phyloP scores from a whole-genome alignment of 2,113 vertebrate species.

The Neofelis nebulosa region DNA sequence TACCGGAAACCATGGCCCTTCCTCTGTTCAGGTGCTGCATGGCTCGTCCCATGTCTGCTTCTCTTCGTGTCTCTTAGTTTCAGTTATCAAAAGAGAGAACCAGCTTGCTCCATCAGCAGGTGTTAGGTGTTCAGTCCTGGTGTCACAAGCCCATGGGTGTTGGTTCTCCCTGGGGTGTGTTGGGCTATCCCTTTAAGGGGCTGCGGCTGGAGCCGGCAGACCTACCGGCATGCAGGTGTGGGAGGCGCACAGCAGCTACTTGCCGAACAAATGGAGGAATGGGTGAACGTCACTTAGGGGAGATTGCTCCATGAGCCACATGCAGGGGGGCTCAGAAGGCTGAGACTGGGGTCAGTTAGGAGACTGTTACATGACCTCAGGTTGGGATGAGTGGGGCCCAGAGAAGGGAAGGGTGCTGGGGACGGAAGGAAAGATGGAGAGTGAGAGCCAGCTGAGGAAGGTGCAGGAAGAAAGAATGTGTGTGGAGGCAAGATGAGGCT shows the following conservation, averaged over 20 bases:
- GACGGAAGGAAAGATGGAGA: neutral
- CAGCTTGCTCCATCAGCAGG: neutral
- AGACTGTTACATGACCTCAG: neutral
- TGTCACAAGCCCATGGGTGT: neutral
- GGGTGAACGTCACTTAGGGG: neutral
- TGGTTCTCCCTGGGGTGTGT: neutral
- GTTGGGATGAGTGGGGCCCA: neutral
- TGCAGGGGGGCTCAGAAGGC: neutral
- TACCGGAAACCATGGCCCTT: neutral
- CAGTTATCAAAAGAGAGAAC: neutral
- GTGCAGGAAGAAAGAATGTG: neutral
- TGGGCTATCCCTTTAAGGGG: neutral
- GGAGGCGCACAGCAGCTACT: neutral
- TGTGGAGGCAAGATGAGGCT: neutral
- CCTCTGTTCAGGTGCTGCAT: neutral
- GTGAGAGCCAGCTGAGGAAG: neutral
- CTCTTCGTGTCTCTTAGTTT: neutral
- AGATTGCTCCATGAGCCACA: neutral
- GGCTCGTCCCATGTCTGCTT: neutral
- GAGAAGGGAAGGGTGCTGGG: neutral
- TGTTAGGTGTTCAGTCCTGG: neutral
- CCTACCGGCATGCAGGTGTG: fast-evolving
- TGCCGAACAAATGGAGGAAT: neutral
- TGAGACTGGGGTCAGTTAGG: neutral
- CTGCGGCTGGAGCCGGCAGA: neutral